Evolutionary conservation across 2,113 vertebrate species (phyloP), one percentile per base, ranked within the genome.

Genomic region (Nibea coibor): DNA sequence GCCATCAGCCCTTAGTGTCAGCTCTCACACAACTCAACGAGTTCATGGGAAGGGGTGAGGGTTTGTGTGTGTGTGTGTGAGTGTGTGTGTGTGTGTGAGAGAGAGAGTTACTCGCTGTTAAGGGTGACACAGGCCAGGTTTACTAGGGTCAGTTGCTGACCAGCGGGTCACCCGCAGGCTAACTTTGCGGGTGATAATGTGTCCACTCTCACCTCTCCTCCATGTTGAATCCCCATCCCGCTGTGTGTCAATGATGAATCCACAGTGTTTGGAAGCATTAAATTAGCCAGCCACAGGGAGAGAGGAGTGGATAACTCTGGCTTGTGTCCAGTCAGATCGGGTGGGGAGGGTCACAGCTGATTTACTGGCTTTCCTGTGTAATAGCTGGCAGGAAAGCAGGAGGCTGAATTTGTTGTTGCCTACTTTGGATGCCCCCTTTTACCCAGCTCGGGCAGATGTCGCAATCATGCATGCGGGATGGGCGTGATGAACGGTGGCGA

Each of bases 301-400:
- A 83, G 84, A 63, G 70, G 87, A 91, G 91, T 88, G 89, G 82
- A 89, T 84, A 79, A 87, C 69, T 81, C 89, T 94, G 93, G 92
- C 91, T 84, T 17, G 75, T 68, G 81, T 93, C 92, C 93, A 93
- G 90, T 87, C 89, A 78, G 79, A 81, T 76, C 26, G 72, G 87
- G 85, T 76, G 31, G 74, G 80, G 81, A 81, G 91, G 90, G 90
- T 93, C 87, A 85, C 59, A 11, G 73, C 87, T 94, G 91, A 93
- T 93, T 91, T 93, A 94, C 87, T 81, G 71, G 65, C 86, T 84
- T 24, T 73, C 61, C 68, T 14, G 78, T 82, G 85, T 87, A 85
- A 89, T 90, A 62, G 85, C 85, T 90, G 82, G 89, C 85, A 87
- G 80, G 75, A 67, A 75, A 77, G 78, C 71, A 80, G 67, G 64